phyloP scores from a whole-genome alignment of 2,113 vertebrate species.

The Microtus montanus region DNA sequence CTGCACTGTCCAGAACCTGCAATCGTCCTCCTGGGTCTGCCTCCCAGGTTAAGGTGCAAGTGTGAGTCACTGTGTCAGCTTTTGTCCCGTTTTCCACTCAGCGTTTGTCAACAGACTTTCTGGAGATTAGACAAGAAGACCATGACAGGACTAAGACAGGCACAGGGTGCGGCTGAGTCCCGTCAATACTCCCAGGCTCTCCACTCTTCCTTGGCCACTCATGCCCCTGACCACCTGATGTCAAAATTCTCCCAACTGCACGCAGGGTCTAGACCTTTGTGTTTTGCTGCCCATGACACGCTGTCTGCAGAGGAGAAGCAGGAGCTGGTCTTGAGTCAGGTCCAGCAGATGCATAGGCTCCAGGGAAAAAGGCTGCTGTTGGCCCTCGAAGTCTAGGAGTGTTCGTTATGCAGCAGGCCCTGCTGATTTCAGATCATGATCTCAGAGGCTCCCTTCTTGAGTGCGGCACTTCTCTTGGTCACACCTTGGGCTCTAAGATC shows the following conservation, averaged over 20 bases:
- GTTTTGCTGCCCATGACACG: not conserved
- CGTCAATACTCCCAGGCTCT: not conserved
- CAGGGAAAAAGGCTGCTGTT: not conserved
- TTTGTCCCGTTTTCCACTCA: not conserved
- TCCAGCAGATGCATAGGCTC: not conserved
- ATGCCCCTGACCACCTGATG: not conserved
- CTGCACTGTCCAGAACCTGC: not conserved
- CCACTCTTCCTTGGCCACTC: not conserved
- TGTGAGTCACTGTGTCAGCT: no score
- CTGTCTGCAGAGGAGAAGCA: not conserved
- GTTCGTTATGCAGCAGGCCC: constrained; percentile 35
- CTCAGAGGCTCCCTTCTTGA: not conserved
- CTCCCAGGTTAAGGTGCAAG: not conserved
- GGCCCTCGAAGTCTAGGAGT: not conserved
- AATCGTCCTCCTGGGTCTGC: not conserved
- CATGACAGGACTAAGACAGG: not conserved
- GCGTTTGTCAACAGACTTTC: not conserved
- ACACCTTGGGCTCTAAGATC: not conserved
- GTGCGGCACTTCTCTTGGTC: not conserved
- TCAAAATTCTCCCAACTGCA: not conserved
- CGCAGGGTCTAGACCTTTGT: not conserved
- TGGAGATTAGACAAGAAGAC: not conserved
- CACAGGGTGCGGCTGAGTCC: not conserved
- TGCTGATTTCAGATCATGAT: not conserved
- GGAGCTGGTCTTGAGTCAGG: not conserved